phyloP scores from a whole-genome alignment of 2,888 invertebrate genomes.

The Stictocephala bisonia region DNA sequence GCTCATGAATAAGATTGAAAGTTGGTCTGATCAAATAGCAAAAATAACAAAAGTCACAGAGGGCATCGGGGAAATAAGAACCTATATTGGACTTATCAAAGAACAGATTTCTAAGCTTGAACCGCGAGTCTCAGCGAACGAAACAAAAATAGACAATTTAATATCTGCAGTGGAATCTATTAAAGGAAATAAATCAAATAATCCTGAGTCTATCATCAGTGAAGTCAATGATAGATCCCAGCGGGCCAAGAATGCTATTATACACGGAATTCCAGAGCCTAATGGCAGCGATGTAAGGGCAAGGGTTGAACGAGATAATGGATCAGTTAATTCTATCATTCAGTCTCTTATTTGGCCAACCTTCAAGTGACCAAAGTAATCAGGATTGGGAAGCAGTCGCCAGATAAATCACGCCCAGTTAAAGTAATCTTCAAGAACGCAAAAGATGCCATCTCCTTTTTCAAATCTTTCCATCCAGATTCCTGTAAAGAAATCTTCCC shows the following conservation, averaged over 20 bases:
- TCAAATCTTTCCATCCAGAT: not conserved
- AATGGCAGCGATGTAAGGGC: not conserved
- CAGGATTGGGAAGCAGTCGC: not conserved
- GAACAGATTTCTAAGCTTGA: constrained; percentile 8
- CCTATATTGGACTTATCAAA: not conserved
- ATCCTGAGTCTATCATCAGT: not conserved
- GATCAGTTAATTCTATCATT: not conserved
- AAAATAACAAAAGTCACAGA: not conserved
- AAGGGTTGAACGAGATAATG: not conserved
- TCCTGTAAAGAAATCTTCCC: not conserved
- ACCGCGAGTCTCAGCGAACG: not conserved
- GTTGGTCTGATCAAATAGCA: constrained; percentile 4
- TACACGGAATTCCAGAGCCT: not conserved
- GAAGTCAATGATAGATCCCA: not conserved
- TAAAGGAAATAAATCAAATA: not conserved
- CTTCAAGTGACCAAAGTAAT: not conserved
- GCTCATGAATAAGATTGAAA: constrained; percentile 1
- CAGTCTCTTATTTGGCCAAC: not conserved
- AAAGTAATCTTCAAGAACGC: not conserved
- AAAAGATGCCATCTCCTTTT: not conserved
- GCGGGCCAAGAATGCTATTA: not conserved
- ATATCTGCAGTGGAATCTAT: not conserved
- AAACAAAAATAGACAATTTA: not conserved
- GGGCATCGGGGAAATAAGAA: not conserved
- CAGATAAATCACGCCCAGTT: not conserved